Evolutionary conservation across 2,113 vertebrate genomes (phyloP), one percentile per base, ranked within the genome.

Genomic region (Rhinolophus sinicus): DNA sequence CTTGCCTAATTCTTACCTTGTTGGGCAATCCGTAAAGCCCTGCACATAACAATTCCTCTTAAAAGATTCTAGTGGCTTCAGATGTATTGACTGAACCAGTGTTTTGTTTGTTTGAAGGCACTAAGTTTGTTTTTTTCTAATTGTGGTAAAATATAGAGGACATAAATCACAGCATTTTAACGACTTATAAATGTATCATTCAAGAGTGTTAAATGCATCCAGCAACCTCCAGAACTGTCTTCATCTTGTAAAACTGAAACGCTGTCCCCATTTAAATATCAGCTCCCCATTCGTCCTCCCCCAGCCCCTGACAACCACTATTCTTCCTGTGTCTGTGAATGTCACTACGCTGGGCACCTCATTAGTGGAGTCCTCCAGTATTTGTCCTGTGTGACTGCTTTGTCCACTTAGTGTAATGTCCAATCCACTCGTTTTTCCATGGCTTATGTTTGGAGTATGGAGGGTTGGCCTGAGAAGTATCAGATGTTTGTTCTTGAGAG

Each of bases 281-380:
- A 26, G 24, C 3, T 33, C 50, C 14, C n/a, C 18, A 8, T 11
- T 26, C 10, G 22, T 15, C 14, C 18, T 10, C 24, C 50, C 33
- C 10, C 40, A 8, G 3, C 14, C 52, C 4, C 40, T 2, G n/a
- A 30, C 4, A 19, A 28, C 30, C 62, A 21, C 50, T 38, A 2
- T 44, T 44, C 33, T 30, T 56, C 62, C 47, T 22, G 4, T 58
- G n/a, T 70, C 67, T 50, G 0, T 7, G 12, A 12, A 40, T 65
- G 21, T 26, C 12, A 38, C 40, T 12, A 15, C 14, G 52, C 5
- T 2, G 8, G 35, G 50, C 12, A 13, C 13, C 6, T 64, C 22
- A 1, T 35, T 26, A 33, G 67, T 52, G 11, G 30, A 26, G 24
- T 28, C 11, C 0, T 5, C 26, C 13, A 3, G 11, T 33, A 0